Evolutionary conservation across 2,888 invertebrate genomes (phyloP).

Genomic region (Antitype chi): DNA sequence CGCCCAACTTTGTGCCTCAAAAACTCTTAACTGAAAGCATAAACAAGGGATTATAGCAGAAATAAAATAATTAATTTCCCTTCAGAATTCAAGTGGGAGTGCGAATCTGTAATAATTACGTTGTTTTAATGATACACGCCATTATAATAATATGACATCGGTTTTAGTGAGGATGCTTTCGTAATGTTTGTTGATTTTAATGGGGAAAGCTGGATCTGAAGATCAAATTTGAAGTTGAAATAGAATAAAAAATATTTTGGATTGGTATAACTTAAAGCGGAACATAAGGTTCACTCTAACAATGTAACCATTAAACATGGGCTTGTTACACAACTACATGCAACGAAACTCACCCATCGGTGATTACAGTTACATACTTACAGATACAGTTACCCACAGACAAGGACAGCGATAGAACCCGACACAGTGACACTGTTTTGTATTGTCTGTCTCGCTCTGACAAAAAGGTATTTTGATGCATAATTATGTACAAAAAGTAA

Average conservation of each 20-base stretch:
- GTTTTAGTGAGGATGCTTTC: slow-evolving; percentile 15
- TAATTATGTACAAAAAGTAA: no score
- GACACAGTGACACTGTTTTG: no score
- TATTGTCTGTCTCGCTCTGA: no score
- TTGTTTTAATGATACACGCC: slow-evolving; percentile 48
- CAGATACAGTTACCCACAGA: no score
- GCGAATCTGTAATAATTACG: slow-evolving; percentile 52
- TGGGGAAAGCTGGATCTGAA: neutral
- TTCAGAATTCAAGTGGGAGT: slow-evolving; percentile 64
- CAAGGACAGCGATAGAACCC: no score
- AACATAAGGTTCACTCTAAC: no score
- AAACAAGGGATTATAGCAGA: slow-evolving; percentile 83
- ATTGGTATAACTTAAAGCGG: no score
- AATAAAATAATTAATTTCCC: slow-evolving; percentile 82
- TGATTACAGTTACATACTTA: no score
- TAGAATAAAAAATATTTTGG: neutral
- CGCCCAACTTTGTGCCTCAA: slow-evolving; percentile 82
- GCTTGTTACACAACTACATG: no score
- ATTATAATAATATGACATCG: slow-evolving; percentile 41
- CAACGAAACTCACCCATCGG: no score
- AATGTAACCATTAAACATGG: no score
- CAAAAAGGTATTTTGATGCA: no score
- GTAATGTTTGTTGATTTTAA: slow-evolving; percentile 20
- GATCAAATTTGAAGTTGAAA: neutral
- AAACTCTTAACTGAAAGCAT: slow-evolving; percentile 86